A percentile compares a stretch with the other conserved stretches of the same genome.
These are phyloP conservation scores for Willisornis vidua DNA, from an alignment of 2,113 vertebrate genomes.

Conservation along the genomic window DNA sequence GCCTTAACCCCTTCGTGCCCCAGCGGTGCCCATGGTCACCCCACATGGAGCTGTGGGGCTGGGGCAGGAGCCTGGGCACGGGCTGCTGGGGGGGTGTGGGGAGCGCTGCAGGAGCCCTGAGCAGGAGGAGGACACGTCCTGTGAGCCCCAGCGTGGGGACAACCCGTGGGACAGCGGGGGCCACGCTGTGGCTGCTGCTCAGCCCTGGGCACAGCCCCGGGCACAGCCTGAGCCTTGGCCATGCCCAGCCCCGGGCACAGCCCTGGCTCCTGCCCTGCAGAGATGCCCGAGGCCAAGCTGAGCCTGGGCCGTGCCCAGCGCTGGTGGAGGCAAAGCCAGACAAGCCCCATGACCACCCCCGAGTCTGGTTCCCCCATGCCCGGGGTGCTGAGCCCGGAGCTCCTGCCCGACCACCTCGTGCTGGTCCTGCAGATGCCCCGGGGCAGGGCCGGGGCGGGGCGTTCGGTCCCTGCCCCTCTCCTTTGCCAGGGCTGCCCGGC, in stretches of 20 bases:
- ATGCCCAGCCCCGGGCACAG: no score
- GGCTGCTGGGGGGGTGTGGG: neutral
- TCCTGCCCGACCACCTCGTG: neutral
- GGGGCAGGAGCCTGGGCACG: neutral
- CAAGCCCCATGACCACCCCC: fast-evolving
- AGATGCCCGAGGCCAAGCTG: neutral
- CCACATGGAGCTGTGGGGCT: neutral
- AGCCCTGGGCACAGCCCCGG: no score
- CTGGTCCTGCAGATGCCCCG: fast-evolving
- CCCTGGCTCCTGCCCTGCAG: neutral
- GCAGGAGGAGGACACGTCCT: fast-evolving
- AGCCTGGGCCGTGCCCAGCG: fast-evolving
- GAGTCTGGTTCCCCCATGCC: no score
- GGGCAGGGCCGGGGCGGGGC: neutral
- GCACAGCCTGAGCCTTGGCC: no score
- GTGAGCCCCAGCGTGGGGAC: neutral
- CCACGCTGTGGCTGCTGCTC: neutral
- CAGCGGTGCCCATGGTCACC: neutral
- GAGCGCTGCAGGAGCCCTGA: fast-evolving
- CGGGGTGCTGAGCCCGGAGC: neutral
- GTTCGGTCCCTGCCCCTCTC: neutral
- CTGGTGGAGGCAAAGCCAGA: neutral
- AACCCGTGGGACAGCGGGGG: neutral
- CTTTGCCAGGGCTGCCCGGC: neutral
- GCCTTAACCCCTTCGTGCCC: conserved; percentile 64